Conservation (phyloP, 2,797 vertebrate genomes). For the Merluccius polli region DNA sequence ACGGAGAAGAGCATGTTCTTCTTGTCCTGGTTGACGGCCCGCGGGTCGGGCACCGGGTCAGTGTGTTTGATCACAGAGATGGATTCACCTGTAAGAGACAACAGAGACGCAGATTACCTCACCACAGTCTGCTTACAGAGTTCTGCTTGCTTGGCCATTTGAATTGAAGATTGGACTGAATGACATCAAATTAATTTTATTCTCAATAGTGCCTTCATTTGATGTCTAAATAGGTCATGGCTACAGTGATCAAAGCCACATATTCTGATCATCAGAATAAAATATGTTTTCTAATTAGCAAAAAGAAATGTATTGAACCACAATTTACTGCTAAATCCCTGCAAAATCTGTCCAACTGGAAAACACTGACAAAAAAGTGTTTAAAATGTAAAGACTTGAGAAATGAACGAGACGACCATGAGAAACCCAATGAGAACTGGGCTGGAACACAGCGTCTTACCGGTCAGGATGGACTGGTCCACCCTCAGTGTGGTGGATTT, state of each 20-base stretch:
- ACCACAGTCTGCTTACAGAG: neutral
- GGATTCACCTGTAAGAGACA: slow-evolving; percentile 81
- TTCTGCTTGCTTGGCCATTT: neutral
- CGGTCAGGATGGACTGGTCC: slow-evolving; percentile 97
- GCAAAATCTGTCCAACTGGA: neutral
- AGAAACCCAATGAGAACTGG: neutral
- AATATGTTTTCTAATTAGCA: neutral
- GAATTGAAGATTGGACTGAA: too few relatives aligned
- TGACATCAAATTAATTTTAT: too few relatives aligned
- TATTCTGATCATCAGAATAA: neutral
- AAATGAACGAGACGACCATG: neutral
- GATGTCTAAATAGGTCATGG: neutral
- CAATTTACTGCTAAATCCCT: neutral
- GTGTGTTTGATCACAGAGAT: slow-evolving; percentile 98
- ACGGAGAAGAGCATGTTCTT: slow-evolving; percentile 99
- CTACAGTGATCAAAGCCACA: neutral
- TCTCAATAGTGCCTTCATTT: too few relatives aligned
- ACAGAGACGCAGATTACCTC: neutral
- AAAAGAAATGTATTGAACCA: neutral
- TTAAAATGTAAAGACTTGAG: neutral
- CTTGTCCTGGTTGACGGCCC: slow-evolving; percentile 98
- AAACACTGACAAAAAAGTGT: neutral
- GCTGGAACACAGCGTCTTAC: slow-evolving; percentile 62
- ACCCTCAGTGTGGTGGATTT: slow-evolving; percentile 96
- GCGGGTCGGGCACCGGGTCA: slow-evolving; percentile 94